These are phyloP conservation scores for Apostichopus japonicus DNA, from an alignment of 35 echinoderm and acorn worm genomes.

Conservation along the genomic window DNA sequence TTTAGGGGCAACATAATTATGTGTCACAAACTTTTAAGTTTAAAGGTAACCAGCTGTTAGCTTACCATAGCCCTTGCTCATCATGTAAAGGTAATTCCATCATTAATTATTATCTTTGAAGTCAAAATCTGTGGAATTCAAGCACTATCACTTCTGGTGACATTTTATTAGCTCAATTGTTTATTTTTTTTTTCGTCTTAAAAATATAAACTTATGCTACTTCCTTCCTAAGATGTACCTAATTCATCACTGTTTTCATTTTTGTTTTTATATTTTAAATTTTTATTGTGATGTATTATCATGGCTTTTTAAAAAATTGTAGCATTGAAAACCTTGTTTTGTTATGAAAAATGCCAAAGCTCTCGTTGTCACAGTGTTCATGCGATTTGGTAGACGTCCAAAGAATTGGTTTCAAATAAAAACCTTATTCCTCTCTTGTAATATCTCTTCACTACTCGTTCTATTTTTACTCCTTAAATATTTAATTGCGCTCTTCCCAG, in stretches of 20 bases:
- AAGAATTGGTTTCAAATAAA: slow-evolving; percentile 42
- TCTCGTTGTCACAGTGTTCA: slow-evolving; percentile 12
- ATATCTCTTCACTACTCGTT: not conserved
- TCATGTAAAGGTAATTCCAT: too few relatives aligned
- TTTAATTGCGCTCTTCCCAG: too few relatives aligned
- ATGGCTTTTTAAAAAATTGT: slow-evolving; percentile 6
- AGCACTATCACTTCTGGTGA: too few relatives aligned
- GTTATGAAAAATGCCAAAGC: slow-evolving; percentile 42
- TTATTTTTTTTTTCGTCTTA: not conserved
- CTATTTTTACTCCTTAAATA: too few relatives aligned
- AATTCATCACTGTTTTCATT: not conserved
- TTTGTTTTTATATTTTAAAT: not conserved
- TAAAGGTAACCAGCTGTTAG: too few relatives aligned
- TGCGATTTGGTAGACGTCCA: slow-evolving; percentile 36
- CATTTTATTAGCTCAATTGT: too few relatives aligned
- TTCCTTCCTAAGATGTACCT: not conserved
- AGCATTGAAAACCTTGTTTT: slow-evolving; percentile 6
- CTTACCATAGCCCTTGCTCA: too few relatives aligned
- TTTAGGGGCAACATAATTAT: too few relatives aligned
- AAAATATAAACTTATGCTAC: not conserved
- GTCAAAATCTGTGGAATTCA: too few relatives aligned
- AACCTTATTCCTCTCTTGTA: not conserved
- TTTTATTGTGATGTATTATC: not conserved
- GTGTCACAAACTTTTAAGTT: too few relatives aligned
- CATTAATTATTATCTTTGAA: too few relatives aligned